These are phyloP conservation scores for Isichthys henryi DNA, from an alignment of 2,113 vertebrate species.

Conservation along the genomic window DNA sequence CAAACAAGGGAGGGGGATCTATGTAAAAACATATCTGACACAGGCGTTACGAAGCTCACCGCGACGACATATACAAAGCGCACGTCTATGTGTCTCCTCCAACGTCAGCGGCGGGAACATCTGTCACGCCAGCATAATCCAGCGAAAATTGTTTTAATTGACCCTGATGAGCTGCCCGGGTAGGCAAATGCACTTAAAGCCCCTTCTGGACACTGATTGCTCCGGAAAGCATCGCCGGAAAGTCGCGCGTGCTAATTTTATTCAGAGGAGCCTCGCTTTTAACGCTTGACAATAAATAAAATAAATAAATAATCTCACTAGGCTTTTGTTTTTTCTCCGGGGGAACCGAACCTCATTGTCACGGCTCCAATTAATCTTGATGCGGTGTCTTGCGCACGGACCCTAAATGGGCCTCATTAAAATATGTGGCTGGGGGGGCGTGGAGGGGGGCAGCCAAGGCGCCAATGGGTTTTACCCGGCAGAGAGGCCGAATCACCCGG, in stretches of 20 bases:
- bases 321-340: conserved; percentile 21
- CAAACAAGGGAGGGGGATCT: background rate
- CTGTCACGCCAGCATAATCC: background rate
- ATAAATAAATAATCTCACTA: background rate
- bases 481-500: conserved; percentile 40
- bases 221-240: background rate
- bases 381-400: conserved; percentile 41
- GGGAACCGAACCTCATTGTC: conserved; percentile 35
- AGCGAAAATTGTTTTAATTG: background rate
- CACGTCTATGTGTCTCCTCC: background rate
- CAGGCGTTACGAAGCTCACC: background rate
- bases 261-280: background rate
- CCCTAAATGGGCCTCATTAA: conserved; percentile 57
- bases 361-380: conserved; percentile 47
- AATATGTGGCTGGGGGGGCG: conserved; percentile 46
- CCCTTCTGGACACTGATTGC: background rate
- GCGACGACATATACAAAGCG: background rate
- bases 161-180: background rate
- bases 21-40: background rate
- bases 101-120: background rate
- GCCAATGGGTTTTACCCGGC: conserved; percentile 28
- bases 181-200: conserved; percentile 7
- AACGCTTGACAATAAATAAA: conserved; percentile 6
- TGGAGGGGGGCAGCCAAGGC: conserved; percentile 16
- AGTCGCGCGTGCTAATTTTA: background rate